phyloP scores from a whole-genome alignment of 2,797 vertebrate species.

The Morelia viridis region DNA sequence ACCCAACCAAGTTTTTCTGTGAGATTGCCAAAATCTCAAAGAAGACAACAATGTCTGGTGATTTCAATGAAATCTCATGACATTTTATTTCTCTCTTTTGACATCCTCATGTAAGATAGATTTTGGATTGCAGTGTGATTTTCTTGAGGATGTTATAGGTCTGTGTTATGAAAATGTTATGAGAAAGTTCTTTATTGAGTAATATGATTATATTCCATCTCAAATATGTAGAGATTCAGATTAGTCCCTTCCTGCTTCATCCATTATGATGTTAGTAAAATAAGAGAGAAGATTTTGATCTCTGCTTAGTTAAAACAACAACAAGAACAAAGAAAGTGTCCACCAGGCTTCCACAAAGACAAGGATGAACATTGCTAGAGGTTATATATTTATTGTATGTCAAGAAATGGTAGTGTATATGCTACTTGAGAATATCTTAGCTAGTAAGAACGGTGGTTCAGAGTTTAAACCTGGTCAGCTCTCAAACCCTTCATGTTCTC shows the following conservation, averaged over 20 bases:
- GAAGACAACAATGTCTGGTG: not conserved
- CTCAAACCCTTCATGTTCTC: not conserved
- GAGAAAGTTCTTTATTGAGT: not conserved
- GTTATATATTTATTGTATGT: not conserved
- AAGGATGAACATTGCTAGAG: not conserved
- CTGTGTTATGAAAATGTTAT: not conserved
- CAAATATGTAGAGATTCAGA: not conserved
- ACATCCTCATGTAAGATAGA: not conserved
- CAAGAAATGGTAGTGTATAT: not conserved
- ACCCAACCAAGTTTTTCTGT: not conserved
- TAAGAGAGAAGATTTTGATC: not conserved
- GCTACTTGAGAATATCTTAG: not conserved
- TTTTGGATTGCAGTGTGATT: not conserved
- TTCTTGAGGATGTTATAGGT: not conserved
- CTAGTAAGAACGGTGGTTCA: not conserved
- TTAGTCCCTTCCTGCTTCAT: not conserved
- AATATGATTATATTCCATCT: not conserved
- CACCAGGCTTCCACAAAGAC: not conserved
- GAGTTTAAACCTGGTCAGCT: not conserved
- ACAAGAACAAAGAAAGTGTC: not conserved
- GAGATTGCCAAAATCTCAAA: not conserved
- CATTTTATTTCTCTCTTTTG: not conserved
- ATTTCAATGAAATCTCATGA: not conserved
- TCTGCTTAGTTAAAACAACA: not conserved
- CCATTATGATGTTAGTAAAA: not conserved